Evolutionary conservation across 2,888 invertebrate species (phyloP).

Genomic region (Euplagia quadripunctaria): DNA sequence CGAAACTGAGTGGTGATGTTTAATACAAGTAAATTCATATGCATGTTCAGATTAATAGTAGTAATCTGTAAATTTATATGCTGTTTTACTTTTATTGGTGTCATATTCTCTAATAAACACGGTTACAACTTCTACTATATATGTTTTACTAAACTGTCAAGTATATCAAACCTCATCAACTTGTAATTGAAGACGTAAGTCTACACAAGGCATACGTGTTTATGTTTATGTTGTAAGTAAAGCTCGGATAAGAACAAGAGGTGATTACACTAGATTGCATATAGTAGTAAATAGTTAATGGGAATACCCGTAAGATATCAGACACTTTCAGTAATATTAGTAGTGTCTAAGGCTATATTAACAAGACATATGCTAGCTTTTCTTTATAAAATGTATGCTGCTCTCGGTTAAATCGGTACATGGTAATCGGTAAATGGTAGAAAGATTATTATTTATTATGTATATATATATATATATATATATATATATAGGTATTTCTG

Average conservation of each 20-base stretch:
- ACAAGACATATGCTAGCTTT: not conserved
- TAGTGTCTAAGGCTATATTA: not conserved
- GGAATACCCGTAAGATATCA: not conserved
- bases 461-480: too few species aligned
- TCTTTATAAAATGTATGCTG: not conserved
- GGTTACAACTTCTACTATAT: not conserved
- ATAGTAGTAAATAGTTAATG: not conserved
- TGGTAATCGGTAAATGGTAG: too few species aligned
- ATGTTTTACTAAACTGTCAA: constrained; percentile 8
- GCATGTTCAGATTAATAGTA: too few species aligned
- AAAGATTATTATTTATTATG: too few species aligned
- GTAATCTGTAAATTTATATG: too few species aligned
- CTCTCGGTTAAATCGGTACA: not conserved
- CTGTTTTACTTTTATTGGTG: not conserved
- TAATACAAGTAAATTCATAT: too few species aligned
- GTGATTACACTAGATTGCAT: constrained; percentile 18
- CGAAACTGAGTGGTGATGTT: too few species aligned
- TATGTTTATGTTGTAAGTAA: constrained; percentile 41
- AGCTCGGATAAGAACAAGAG: constrained; percentile 36
- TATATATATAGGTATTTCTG: too few species aligned
- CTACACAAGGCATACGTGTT: constrained; percentile 30
- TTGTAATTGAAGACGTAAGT: constrained; percentile 24
- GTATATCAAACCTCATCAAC: constrained; percentile 36
- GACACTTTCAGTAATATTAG: not conserved
- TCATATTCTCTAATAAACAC: constrained; percentile 3